Conservation (phyloP, 2,888 invertebrate species). For the Caenorhabditis panamensis region DNA sequence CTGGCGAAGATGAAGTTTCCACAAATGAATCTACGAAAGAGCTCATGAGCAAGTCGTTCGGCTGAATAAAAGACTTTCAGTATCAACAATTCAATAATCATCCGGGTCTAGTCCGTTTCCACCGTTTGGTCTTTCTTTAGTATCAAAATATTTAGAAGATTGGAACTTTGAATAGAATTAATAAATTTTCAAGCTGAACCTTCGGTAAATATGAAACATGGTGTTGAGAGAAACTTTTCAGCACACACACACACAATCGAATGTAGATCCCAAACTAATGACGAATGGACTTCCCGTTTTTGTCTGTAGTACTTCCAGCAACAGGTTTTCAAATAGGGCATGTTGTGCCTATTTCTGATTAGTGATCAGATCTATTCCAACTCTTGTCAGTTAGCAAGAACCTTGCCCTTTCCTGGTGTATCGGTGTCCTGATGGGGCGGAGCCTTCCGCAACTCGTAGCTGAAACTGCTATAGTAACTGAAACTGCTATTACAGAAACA, state of each 20-base stretch:
- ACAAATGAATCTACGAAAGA: conserved; percentile 54
- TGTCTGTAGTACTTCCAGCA: neutral
- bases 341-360: neutral
- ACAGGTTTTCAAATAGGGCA: neutral
- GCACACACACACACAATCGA: no score
- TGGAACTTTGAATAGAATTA: neutral
- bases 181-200: neutral
- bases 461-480: conserved; percentile 26
- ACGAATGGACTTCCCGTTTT: neutral
- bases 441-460: conserved; percentile 11
- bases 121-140: neutral
- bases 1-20: conserved; percentile 50
- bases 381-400: conserved; percentile 13
- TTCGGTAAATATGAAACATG: neutral
- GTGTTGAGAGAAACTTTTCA: no score
- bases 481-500: conserved; percentile 26
- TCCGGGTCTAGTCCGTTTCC: conserved; percentile 1
- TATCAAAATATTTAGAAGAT: neutral
- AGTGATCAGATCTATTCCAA: neutral
- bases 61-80: neutral
- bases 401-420: neutral
- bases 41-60: conserved; percentile 41
- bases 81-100: neutral
- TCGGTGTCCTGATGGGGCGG: conserved; percentile 11
- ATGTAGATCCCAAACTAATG: neutral